Evolutionary conservation across 2,888 invertebrate species (phyloP).

Genomic region (Stenichneumon culpator): DNA sequence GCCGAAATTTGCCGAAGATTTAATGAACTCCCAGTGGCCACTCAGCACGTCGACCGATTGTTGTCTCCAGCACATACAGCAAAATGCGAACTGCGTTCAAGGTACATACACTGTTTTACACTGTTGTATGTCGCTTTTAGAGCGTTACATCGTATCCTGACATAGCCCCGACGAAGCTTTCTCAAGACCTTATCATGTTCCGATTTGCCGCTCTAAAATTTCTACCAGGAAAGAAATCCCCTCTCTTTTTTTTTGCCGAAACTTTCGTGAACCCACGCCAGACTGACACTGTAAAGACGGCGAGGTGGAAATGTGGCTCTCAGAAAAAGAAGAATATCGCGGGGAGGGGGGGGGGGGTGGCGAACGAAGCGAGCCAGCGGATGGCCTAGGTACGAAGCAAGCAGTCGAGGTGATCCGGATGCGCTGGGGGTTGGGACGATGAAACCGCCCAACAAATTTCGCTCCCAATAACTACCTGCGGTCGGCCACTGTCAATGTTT

Average conservation of each 20-base stretch:
- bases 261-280: not conserved
- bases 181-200: too few relatives aligned
- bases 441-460: conserved; percentile 78
- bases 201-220: too few relatives aligned
- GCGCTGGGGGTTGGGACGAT: conserved; percentile 66
- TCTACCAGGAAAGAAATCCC: too few relatives aligned
- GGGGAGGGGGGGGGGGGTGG: not conserved
- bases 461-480: conserved; percentile 80
- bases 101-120: not conserved
- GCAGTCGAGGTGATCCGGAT: conserved; percentile 56
- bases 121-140: not conserved
- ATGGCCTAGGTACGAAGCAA: conserved; percentile 24
- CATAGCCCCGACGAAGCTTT: too few relatives aligned
- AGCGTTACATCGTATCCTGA: too few relatives aligned
- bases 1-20: conserved; percentile 1
- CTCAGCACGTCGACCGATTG: conserved; percentile 8
- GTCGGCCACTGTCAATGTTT: conserved; percentile 82
- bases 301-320: not conserved
- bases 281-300: not conserved
- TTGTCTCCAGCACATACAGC: not conserved
- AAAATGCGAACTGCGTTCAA: not conserved
- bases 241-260: too few relatives aligned
- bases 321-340: not conserved
- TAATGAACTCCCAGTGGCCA: not conserved
- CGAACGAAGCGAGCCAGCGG: not conserved